phyloP scores from a whole-genome alignment of 2,888 invertebrate species.

The Catocala sponsa region DNA sequence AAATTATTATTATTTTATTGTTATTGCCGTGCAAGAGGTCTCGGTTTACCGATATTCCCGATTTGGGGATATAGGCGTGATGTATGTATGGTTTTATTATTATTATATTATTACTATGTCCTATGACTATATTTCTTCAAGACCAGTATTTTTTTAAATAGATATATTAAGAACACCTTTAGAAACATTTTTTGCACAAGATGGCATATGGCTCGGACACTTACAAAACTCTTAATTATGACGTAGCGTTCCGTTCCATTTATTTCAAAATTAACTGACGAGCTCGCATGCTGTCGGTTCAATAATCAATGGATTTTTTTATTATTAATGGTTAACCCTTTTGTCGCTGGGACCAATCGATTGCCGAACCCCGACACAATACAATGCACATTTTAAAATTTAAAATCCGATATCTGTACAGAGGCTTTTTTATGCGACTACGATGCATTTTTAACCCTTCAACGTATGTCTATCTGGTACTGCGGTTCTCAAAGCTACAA shows the following conservation, averaged over 20 bases:
- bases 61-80: too few relatives aligned
- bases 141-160: too few relatives aligned
- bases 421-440: constrained; percentile 81
- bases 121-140: neutral
- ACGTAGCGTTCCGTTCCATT: constrained; percentile 51
- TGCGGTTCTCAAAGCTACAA: constrained; percentile 64
- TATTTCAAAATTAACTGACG: constrained; percentile 55
- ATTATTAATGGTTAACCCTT: constrained; percentile 85
- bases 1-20: too few relatives aligned
- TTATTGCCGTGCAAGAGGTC: too few relatives aligned
- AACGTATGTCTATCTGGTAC: constrained; percentile 73
- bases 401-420: constrained; percentile 88
- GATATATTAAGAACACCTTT: too few relatives aligned
- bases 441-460: constrained; percentile 88
- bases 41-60: too few relatives aligned
- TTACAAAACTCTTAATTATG: constrained; percentile 29
- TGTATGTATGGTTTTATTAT: neutral
- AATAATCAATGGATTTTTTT: constrained; percentile 81
- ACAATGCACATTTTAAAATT: constrained; percentile 88
- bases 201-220: neutral
- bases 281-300: constrained; percentile 79
- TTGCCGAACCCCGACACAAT: constrained; percentile 83
- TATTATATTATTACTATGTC: neutral
- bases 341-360: constrained; percentile 84
- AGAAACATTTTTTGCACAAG: neutral